phyloP scores from a whole-genome alignment of 2,888 invertebrate species.

The Heliconius sara region DNA sequence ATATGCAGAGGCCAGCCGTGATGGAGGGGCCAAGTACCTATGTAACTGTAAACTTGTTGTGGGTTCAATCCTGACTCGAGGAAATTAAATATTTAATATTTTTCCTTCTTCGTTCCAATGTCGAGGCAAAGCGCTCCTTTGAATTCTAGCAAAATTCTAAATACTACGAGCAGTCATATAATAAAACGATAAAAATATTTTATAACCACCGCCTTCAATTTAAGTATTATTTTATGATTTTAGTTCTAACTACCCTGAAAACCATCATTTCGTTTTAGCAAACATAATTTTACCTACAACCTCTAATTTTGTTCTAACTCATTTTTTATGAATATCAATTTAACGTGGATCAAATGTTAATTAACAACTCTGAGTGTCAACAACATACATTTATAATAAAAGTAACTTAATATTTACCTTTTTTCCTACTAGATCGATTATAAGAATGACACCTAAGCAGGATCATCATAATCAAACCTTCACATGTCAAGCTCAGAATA shows the following conservation, averaged over 20 bases:
- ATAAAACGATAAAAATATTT: neutral
- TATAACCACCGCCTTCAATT: neutral
- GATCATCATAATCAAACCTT: slow-evolving; percentile 95
- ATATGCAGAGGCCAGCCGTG: too few species aligned
- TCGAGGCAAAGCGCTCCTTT: too few species aligned
- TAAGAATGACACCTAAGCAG: slow-evolving; percentile 93
- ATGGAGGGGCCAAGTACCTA: too few species aligned
- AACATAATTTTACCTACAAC: too few species aligned
- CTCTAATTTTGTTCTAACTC: too few species aligned
- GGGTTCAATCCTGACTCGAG: too few species aligned
- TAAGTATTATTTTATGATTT: neutral
- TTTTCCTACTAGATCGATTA: slow-evolving; percentile 87
- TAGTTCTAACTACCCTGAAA: neutral
- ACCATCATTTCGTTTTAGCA: neutral
- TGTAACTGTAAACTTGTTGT: too few species aligned
- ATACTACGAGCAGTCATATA: too few species aligned
- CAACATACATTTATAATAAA: rapidly evolving
- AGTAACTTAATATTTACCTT: neutral
- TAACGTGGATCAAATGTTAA: neutral
- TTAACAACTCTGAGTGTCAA: slow-evolving; percentile 1
- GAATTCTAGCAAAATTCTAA: too few species aligned
- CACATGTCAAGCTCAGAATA: slow-evolving; percentile 96
- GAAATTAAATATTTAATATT: too few species aligned
- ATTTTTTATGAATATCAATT: too few species aligned
- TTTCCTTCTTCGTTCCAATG: too few species aligned